Base-by-base conservation (phyloP, 2,888 invertebrate species). In the Gastracanthus pulcherrimus region DNA sequence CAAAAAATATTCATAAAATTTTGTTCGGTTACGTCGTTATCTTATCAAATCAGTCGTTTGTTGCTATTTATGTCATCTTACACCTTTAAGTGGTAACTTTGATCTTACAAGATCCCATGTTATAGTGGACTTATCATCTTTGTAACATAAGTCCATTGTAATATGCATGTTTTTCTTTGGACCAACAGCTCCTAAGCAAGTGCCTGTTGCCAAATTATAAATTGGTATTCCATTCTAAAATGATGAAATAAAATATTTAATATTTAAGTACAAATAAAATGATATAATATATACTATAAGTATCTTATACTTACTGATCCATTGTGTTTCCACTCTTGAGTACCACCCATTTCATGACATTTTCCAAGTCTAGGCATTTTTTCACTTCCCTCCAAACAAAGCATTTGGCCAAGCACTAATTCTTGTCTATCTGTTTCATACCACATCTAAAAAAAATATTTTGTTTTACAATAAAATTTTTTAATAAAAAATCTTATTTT, bases 291-390 rank as follows among this genome's bases (percentile, higher is more conserved):
- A 36, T 36, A 48, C 77, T 81, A 66, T 60, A 38, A 38, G 1
- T 41, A 64, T 29, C 38, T 48, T 48, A 70, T 76, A 89, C 89
- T 91, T 92, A 97, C 97, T 86, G 94, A 92, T 83, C 94, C 94
- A 84, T 95, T 95, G 89, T 97, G 96, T 74, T 95, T 95, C 99
- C 99, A 99, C 88, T 97, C 97, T 92, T 99, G 99, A 84, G 96
- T 94, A 0, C 97, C 97, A 13, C 97, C 96, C 93, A 97, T 95
- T 90, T 97, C 97, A 88, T 98, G 98, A 88, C 99, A 99, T 92
- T 99, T 98, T 86, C 96, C 95, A 11, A 99, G 92, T 77, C 94
- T 93, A 0, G 98, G 97, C 67, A 93, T 92, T 67, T 93, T 91
- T 76, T 93, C 93, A 13, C 93, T 92, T 0, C 96, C 95, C 92